A percentile compares a stretch with the other conserved stretches of the same genome.
phyloP scores from a whole-genome alignment of 2,797 vertebrate species.

The Sebastes aleutianus region DNA sequence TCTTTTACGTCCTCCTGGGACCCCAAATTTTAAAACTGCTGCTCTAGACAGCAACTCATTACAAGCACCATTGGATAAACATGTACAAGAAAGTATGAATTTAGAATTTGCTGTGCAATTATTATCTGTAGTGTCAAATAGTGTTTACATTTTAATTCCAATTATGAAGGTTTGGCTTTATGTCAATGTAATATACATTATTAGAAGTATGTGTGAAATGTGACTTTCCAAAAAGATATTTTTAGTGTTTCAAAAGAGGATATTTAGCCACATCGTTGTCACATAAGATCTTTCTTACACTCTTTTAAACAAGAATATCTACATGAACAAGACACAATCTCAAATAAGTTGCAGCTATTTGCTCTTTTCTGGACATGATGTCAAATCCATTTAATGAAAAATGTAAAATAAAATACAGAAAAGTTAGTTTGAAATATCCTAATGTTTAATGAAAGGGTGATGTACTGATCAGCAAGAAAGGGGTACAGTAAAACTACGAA shows the following conservation, averaged over 20 bases:
- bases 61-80: slow-evolving; percentile 9
- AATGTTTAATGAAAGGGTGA: slow-evolving; percentile 86
- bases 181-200: slow-evolving; percentile 27
- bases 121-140: neutral
- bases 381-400: slow-evolving; percentile 68
- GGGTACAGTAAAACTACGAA: slow-evolving; percentile 85
- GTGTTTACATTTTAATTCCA: neutral
- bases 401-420: slow-evolving; percentile 79
- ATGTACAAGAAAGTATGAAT: neutral
- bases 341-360: slow-evolving; percentile 40
- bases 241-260: slow-evolving; percentile 24
- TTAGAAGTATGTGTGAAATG: slow-evolving; percentile 19
- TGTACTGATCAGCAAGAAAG: slow-evolving; percentile 79
- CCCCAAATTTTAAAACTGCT: neutral
- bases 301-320: slow-evolving; percentile 41
- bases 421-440: slow-evolving; percentile 83
- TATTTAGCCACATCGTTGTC: slow-evolving; percentile 9
- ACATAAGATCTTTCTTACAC: slow-evolving; percentile 22
- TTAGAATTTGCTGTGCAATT: neutral
- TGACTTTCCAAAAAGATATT: slow-evolving; percentile 5
- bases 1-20: neutral
- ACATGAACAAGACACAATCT: slow-evolving; percentile 50
- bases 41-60: slow-evolving; percentile 12
- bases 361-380: slow-evolving; percentile 54
- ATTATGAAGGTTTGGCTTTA: neutral